phyloP scores from a whole-genome alignment of 1,140 invertebrate genomes.

The Cataglyphis hispanica region DNA sequence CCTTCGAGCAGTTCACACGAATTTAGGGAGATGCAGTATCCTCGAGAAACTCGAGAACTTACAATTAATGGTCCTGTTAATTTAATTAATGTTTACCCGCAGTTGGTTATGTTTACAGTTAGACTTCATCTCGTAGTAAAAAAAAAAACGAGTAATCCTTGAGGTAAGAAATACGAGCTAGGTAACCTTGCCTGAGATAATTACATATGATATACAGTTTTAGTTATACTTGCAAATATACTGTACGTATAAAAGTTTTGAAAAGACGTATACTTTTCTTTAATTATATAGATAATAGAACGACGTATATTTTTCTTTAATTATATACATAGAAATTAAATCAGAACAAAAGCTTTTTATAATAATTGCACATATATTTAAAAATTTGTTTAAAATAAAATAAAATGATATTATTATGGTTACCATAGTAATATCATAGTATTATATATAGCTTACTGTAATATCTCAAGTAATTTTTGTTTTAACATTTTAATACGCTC shows the following conservation, averaged over 20 bases:
- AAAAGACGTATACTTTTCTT: not conserved
- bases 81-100: slow-evolving; percentile 68
- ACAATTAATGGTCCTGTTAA: slow-evolving; percentile 73
- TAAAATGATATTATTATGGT: not conserved
- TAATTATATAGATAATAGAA: not conserved
- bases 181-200: slow-evolving; percentile 3
- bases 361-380: not conserved
- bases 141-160: slow-evolving; percentile 19
- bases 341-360: not conserved
- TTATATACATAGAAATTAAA: not conserved
- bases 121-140: slow-evolving; percentile 15
- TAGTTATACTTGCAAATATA: not conserved
- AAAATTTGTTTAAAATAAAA: not conserved
- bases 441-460: no score
- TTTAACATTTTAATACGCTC: no score
- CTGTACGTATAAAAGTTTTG: not conserved
- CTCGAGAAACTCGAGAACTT: slow-evolving; percentile 39
- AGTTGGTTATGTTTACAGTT: slow-evolving; percentile 43
- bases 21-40: slow-evolving; percentile 59
- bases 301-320: not conserved
- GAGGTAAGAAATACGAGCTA: not conserved
- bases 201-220: not conserved
- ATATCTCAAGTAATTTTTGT: no score
- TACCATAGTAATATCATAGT: no score
- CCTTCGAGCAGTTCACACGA: slow-evolving; percentile 15